These are phyloP conservation scores for Solea senegalensis DNA, from an alignment of 2,113 vertebrate genomes.

Conservation along the genomic window DNA sequence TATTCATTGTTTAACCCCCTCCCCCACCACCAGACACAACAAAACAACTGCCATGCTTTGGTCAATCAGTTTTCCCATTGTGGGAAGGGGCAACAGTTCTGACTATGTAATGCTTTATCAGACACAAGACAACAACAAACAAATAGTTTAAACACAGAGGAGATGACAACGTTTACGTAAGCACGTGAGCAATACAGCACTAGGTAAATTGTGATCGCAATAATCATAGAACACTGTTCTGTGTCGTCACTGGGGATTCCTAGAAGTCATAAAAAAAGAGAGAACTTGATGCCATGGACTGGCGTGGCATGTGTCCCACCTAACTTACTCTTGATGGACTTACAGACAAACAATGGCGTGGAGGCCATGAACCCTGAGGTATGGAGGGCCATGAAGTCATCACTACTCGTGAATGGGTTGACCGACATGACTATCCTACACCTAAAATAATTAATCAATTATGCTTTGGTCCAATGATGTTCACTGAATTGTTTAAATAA, in stretches of 20 bases:
- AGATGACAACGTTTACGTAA: not conserved
- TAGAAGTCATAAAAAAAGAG: not conserved
- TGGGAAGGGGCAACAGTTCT: not conserved
- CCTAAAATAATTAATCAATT: not conserved
- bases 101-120: not conserved
- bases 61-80: too few species aligned
- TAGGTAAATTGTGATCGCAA: not conserved
- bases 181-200: not conserved
- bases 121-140: not conserved
- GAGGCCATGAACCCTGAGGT: conserved; percentile 69
- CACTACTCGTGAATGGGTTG: conserved; percentile 21
- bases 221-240: fast-evolving
- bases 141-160: not conserved
- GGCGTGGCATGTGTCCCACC: not conserved
- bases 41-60: conserved; percentile 53
- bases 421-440: not conserved
- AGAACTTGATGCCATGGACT: not conserved
- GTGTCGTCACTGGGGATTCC: not conserved
- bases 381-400: conserved; percentile 61
- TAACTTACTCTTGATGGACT: conserved; percentile 31
- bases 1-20: conserved; percentile 40
- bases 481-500: not conserved
- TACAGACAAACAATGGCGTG: conserved; percentile 74
- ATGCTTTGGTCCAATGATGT: too few species aligned
- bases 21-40: conserved; percentile 62